These are phyloP conservation scores for Platysteira castanea DNA, from an alignment of 2,113 vertebrate species.

Conservation along the genomic window DNA sequence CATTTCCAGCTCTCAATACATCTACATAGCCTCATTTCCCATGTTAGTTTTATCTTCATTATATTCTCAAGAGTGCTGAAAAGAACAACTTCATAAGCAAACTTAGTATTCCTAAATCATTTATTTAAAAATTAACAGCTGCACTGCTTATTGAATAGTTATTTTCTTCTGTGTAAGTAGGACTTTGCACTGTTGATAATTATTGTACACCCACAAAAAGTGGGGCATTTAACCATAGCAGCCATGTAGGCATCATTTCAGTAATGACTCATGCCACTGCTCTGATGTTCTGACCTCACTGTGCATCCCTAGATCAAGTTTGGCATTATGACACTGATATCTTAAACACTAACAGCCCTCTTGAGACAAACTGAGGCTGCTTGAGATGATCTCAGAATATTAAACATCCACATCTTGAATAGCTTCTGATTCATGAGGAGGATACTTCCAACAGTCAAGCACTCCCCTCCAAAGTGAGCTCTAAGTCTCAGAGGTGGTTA, in stretches of 20 bases:
- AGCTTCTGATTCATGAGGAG: background rate
- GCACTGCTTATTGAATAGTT: background rate
- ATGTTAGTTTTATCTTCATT: background rate
- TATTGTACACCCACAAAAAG: background rate
- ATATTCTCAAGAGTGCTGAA: background rate
- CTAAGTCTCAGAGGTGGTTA: background rate
- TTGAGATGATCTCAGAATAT: constrained; percentile 35
- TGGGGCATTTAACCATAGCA: background rate
- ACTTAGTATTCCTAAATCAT: background rate
- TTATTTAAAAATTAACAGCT: background rate
- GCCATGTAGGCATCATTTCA: background rate
- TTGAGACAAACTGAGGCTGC: background rate
- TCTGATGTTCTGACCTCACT: background rate
- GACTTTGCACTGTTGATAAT: background rate
- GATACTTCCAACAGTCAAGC: background rate
- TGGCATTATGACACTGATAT: constrained; percentile 20
- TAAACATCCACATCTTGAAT: background rate
- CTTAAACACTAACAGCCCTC: constrained; percentile 10
- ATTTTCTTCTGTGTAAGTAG: background rate
- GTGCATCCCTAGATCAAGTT: constrained; percentile 27
- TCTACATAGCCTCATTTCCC: background rate
- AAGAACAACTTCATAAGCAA: background rate
- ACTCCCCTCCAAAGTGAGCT: background rate
- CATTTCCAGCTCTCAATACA: background rate
- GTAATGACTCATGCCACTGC: background rate